Evolutionary conservation across 2,797 vertebrate genomes (phyloP).

Genomic region (Scarus forsteni): DNA sequence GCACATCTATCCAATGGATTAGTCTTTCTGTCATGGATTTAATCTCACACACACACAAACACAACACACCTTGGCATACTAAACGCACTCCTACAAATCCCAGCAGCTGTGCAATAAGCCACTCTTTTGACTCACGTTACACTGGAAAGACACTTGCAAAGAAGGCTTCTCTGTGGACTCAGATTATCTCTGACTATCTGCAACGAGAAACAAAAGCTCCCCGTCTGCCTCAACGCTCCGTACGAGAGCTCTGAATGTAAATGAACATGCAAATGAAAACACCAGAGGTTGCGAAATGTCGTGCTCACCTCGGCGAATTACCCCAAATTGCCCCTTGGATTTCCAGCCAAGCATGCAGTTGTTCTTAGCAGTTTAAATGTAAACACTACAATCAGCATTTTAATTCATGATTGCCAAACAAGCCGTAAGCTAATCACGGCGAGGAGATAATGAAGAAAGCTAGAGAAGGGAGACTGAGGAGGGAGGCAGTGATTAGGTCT

Average conservation of each 20-base stretch:
- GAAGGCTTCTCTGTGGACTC: slow-evolving; percentile 10
- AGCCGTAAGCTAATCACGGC: slow-evolving; percentile 73
- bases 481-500: slow-evolving; percentile 62
- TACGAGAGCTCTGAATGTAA: slow-evolving; percentile 8
- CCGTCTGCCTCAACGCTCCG: not conserved
- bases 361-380: slow-evolving; percentile 70
- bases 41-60: slow-evolving; percentile 12
- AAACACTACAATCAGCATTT: slow-evolving; percentile 77
- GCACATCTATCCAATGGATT: slow-evolving; percentile 50
- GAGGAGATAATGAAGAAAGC: slow-evolving; percentile 65
- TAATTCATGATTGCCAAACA: slow-evolving; percentile 76
- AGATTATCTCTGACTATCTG: not conserved
- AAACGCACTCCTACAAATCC: slow-evolving; percentile 18
- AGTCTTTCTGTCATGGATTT: slow-evolving; percentile 49
- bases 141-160: slow-evolving; percentile 28
- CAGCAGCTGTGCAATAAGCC: slow-evolving; percentile 8
- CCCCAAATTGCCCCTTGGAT: slow-evolving; percentile 54
- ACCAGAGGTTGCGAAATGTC: slow-evolving; percentile 13
- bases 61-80: slow-evolving; percentile 12
- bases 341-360: slow-evolving; percentile 66
- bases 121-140: slow-evolving; percentile 16
- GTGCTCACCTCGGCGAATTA: slow-evolving; percentile 60
- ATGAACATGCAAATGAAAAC: slow-evolving; percentile 35
- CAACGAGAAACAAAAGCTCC: slow-evolving; percentile 3
- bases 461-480: slow-evolving; percentile 39